Base-by-base conservation (phyloP, 2,797 vertebrate genomes). In the Carapus acus region DNA sequence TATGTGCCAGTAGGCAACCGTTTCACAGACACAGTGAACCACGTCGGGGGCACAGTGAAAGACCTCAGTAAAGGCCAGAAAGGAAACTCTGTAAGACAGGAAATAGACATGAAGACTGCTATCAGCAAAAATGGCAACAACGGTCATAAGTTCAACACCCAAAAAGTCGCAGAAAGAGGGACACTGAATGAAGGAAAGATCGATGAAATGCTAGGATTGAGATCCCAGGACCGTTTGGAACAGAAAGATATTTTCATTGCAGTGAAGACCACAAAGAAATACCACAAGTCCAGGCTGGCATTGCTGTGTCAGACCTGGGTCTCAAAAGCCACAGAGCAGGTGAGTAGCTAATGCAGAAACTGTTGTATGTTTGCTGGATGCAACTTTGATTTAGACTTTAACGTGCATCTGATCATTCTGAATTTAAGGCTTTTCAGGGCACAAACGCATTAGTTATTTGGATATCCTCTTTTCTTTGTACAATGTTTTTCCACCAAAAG, bases 261-360 rank as follows among this genome's bases (percentile, higher is more conserved):
- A 0, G 90, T 98, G 45, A 98, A 97, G 81, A 97, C 94, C 18
- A 98, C 95, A 24, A 89, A 87, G 51, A 94, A 92, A 67, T 96
- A 96, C 75, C 95, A 97, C 76, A 85, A 61, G 65, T 88, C 89
- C 44, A 88, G 95, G 41, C 76, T 98, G 78, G 88, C 88, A 64
- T 80, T 98, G 77, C 89, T 98, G 3, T 85, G 93, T 18, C 89
- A 91, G 54, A 98, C 95, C 27, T 98, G 95, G 95, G 89, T 95
- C 76, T 94, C 94, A 14, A 83, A 67, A 67, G 92, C 92, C 12
- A 87, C 85, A 53, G 85, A 86, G 16, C 91, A 94, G 90, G 95
- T 97, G 78, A 70, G 74, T 27, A 13, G 12, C 31, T 13, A 9
- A 33, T 13, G 4, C 9, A 9, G 24, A n/a, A n/a, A n/a, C n/a